phyloP scores from a whole-genome alignment of 2,113 vertebrate species.

The Alethe castanea region DNA sequence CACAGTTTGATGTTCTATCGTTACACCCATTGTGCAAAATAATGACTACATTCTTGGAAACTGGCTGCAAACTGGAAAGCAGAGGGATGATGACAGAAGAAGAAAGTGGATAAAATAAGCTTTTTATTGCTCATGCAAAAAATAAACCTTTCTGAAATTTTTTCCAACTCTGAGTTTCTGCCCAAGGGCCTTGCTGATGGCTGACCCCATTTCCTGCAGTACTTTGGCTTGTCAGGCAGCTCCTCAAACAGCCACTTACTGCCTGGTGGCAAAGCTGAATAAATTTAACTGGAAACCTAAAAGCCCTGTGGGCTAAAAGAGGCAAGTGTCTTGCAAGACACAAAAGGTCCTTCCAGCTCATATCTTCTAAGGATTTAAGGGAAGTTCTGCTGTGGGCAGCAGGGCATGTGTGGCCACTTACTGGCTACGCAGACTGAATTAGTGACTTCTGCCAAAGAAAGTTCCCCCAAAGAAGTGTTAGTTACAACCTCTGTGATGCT shows the following conservation, averaged over 20 bases:
- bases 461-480: neutral
- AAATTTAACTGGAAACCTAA: neutral
- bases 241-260: neutral
- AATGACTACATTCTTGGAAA: neutral
- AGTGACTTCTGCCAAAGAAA: neutral
- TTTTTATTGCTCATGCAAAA: neutral
- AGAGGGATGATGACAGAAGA: neutral
- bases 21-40: neutral
- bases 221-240: neutral
- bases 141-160: neutral
- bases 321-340: neutral
- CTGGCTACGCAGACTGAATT: neutral
- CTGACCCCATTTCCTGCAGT: neutral
- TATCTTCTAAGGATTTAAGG: neutral
- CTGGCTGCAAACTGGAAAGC: neutral
- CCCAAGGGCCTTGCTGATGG: neutral
- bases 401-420: neutral
- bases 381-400: neutral
- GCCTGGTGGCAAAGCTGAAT: neutral
- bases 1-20: neutral
- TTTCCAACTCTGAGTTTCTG: neutral
- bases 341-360: neutral
- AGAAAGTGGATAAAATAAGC: neutral
- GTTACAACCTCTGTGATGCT: neutral
- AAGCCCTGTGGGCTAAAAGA: neutral